These are phyloP conservation scores for Ophioninae sp. DNA, from an alignment of 2,888 invertebrate genomes.

Conservation along the genomic window DNA sequence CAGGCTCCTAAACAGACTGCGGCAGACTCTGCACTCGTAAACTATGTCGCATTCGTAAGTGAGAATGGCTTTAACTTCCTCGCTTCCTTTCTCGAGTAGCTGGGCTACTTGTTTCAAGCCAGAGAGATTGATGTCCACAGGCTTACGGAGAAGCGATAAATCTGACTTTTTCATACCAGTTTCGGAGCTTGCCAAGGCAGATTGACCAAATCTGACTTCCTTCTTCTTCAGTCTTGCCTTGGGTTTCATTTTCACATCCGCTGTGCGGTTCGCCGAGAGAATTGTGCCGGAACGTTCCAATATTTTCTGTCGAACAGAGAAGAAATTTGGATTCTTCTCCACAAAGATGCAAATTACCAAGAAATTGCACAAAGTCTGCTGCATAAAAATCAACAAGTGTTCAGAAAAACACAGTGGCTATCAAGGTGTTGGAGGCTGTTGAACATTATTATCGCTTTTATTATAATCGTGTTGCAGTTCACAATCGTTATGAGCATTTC, in stretches of 20 bases:
- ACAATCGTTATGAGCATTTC: background rate
- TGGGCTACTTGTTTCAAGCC: slow-evolving; percentile 88
- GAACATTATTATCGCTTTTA: background rate
- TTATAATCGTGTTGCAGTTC: background rate
- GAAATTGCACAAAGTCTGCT: background rate
- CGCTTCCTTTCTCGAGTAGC: slow-evolving; percentile 88
- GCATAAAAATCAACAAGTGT: background rate
- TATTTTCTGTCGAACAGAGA: background rate
- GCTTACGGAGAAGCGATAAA: slow-evolving; percentile 82
- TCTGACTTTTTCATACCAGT: slow-evolving; percentile 62
- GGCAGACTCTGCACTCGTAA: slow-evolving; percentile 94
- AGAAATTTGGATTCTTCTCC: background rate
- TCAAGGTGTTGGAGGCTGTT: background rate
- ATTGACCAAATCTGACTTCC: slow-evolving; percentile 64
- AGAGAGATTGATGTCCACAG: slow-evolving; percentile 86
- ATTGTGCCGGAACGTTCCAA: slow-evolving; percentile 36
- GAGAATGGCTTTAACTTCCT: slow-evolving; percentile 87
- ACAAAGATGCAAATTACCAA: background rate
- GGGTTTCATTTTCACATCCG: slow-evolving; percentile 65
- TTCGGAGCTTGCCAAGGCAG: slow-evolving; percentile 61
- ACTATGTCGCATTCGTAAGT: slow-evolving; percentile 93
- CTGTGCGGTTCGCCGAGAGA: too few species aligned
- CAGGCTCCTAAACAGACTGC: slow-evolving; percentile 92
- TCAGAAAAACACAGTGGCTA: background rate
- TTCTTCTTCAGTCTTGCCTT: slow-evolving; percentile 69